A percentile compares a stretch with the other conserved stretches of the same genome.
Conservation (phyloP, 2,113 vertebrate species). For the Corynorhinus townsendii region DNA sequence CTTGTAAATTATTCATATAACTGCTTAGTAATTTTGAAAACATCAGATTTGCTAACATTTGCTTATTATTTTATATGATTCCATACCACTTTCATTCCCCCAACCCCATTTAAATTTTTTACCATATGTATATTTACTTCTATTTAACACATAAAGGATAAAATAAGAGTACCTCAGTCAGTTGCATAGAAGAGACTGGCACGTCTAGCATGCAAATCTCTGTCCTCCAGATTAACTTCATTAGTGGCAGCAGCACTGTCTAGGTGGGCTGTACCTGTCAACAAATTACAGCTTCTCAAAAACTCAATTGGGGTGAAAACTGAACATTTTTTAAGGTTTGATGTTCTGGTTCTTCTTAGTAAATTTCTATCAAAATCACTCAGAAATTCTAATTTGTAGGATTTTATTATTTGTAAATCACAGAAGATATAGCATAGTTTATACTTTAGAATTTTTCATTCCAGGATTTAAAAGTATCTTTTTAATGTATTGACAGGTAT, state of each 20-base stretch:
- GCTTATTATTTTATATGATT: not conserved
- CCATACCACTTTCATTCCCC: not conserved
- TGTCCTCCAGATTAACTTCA: not conserved
- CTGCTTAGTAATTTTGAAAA: not conserved
- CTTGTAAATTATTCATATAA: not conserved
- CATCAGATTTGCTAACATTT: not conserved
- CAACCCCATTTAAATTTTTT: not conserved
- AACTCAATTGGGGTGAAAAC: not conserved
- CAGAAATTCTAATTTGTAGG: not conserved
- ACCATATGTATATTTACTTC: not conserved
- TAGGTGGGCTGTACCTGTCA: not conserved
- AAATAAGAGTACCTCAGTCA: not conserved
- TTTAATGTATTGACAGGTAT: not conserved
- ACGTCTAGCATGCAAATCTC: not conserved
- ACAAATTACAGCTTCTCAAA: not conserved
- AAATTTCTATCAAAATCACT: not conserved
- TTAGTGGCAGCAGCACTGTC: not conserved
- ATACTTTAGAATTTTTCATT: not conserved
- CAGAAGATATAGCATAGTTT: not conserved
- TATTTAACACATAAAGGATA: not conserved
- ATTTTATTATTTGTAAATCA: not conserved
- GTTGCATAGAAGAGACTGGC: not conserved
- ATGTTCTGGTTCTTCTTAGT: not conserved
- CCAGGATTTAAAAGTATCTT: not conserved
- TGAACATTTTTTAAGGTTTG: not conserved